These are phyloP conservation scores for Anorthoa munda DNA, from an alignment of 2,888 invertebrate genomes.

Conservation along the genomic window DNA sequence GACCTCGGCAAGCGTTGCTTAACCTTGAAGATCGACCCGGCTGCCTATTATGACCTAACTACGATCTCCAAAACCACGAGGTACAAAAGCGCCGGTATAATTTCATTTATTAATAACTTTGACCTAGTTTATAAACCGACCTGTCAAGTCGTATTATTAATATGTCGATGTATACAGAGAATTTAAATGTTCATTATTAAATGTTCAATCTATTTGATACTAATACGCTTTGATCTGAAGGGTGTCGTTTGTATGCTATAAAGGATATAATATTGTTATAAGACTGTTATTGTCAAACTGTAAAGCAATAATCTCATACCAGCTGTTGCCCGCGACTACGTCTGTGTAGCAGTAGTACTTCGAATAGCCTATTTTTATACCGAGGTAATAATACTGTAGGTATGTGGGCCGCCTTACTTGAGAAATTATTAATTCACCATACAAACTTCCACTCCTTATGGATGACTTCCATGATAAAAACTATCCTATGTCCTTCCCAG, in stretches of 20 bases:
- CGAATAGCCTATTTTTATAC: too few species aligned
- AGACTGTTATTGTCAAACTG: not conserved
- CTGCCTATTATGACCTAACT: not conserved
- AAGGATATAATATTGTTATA: not conserved
- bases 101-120: conserved; percentile 52
- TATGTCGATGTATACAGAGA: conserved; percentile 46
- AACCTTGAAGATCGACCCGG: not conserved
- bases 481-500: too few species aligned
- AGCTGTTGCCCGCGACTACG: too few species aligned
- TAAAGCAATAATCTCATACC: not conserved
- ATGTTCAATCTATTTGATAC: conserved; percentile 41
- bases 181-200: conserved; percentile 49
- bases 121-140: conserved; percentile 48
- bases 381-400: too few species aligned
- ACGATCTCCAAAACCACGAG: not conserved
- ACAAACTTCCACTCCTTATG: too few species aligned
- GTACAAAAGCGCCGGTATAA: conserved; percentile 41
- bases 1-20: not conserved
- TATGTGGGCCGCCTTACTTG: too few species aligned
- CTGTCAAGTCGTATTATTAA: conserved; percentile 64
- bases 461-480: too few species aligned
- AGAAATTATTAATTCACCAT: too few species aligned
- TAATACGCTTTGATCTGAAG: conserved; percentile 43
- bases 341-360: too few species aligned
- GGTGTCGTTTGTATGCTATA: conserved; percentile 1